Conservation (phyloP, 2,113 vertebrate species). For the human region DNA sequence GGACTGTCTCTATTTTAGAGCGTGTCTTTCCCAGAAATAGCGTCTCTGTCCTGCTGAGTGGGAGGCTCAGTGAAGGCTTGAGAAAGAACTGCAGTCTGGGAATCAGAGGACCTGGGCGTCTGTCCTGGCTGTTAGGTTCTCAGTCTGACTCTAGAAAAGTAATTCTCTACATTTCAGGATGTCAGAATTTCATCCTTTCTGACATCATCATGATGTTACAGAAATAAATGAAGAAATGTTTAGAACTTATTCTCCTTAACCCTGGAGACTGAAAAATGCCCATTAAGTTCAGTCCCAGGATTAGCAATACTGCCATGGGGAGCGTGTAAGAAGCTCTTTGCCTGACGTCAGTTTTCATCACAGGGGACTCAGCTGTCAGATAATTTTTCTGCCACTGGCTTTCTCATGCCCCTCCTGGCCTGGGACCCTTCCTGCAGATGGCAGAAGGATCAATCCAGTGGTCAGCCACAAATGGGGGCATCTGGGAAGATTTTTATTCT, state of each 20-base stretch:
- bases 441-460: not conserved
- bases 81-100: not conserved
- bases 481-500: not conserved
- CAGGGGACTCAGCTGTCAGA: not conserved
- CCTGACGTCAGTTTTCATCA: not conserved
- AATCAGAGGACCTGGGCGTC: not conserved
- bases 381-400: not conserved
- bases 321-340: not conserved
- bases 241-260: not conserved
- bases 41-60: not conserved
- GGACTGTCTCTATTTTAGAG: not conserved
- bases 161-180: not conserved
- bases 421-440: not conserved
- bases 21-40: not conserved
- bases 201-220: not conserved
- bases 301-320: not conserved
- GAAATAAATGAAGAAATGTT: not conserved
- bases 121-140: not conserved
- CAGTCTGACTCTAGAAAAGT: not conserved
- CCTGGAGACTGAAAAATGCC: not conserved
- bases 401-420: not conserved
- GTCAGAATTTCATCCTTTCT: not conserved
- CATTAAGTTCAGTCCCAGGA: not conserved
- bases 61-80: not conserved
- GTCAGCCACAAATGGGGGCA: not conserved